Percentiles rank a stretch among this genome's conserved stretches.
These are phyloP conservation scores for Acropternis orthonyx DNA, from an alignment of 2,797 vertebrate species.

Conservation along the genomic window DNA sequence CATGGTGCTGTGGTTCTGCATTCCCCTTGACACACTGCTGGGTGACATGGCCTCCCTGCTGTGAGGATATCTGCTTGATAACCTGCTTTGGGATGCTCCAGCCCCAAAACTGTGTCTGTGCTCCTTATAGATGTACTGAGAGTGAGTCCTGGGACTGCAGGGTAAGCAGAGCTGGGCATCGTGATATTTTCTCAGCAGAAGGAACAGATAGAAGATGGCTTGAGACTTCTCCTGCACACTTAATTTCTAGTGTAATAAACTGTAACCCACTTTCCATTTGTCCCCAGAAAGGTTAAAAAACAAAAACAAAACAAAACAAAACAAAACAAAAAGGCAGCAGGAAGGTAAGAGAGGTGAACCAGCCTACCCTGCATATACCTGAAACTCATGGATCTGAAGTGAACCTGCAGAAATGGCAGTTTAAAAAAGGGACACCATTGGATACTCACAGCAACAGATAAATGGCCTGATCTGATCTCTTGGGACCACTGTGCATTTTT, in stretches of 20 bases:
- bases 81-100: not conserved
- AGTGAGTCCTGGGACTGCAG: fast-evolving
- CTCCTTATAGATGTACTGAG: not conserved
- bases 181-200: not conserved
- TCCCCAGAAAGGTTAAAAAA: not conserved
- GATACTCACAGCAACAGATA: not conserved
- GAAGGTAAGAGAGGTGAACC: not conserved
- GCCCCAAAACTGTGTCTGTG: fast-evolving
- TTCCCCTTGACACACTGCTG: not conserved
- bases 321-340: not conserved
- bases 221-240: not conserved
- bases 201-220: too few relatives aligned
- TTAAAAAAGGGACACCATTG: not conserved
- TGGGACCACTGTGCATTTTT: not conserved
- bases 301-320: too few relatives aligned
- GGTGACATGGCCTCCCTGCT: not conserved
- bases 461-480: not conserved
- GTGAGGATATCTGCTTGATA: not conserved
- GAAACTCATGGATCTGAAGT: not conserved
- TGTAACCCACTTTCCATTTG: not conserved
- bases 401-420: not conserved
- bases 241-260: not conserved
- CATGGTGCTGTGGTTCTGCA: not conserved
- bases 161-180: not conserved
- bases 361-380: not conserved